Conservation (phyloP, 2,888 invertebrate species). For the Neocrepidodera transversa region DNA sequence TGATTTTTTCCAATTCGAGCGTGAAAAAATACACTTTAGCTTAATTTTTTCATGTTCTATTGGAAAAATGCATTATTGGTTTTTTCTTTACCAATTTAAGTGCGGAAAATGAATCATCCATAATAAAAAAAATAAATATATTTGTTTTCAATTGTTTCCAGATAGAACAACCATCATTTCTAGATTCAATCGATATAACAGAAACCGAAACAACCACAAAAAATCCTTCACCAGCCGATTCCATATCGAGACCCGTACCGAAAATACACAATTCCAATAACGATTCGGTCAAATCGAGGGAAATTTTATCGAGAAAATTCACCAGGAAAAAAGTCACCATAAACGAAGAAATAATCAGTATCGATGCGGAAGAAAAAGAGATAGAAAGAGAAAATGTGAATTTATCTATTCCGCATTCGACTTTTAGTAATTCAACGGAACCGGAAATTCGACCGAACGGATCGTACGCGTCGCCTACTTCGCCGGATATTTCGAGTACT, state of each 20-base stretch:
- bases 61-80: no score
- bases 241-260: neutral
- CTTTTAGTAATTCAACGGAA: neutral
- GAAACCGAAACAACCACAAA: neutral
- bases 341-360: neutral
- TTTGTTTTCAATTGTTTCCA: no score
- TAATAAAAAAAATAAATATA: no score
- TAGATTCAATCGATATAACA: conserved; percentile 30
- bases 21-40: no score
- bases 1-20: no score
- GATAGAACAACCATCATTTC: conserved; percentile 29
- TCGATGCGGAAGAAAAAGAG: no score
- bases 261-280: conserved; percentile 4
- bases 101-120: no score
- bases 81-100: no score
- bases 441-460: conserved; percentile 5
- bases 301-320: conserved; percentile 15
- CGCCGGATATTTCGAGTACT: conserved; percentile 30
- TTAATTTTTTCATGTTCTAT: no score
- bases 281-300: conserved; percentile 16
- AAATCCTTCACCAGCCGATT: neutral
- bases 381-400: neutral
- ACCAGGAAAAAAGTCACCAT: conserved; percentile 22
- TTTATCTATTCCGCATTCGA: conserved; percentile 10
- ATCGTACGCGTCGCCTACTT: conserved; percentile 18